Evolutionary conservation across 2,797 vertebrate species (phyloP), one percentile per base, ranked within the genome.

Genomic region (Enteromius mattozi): DNA sequence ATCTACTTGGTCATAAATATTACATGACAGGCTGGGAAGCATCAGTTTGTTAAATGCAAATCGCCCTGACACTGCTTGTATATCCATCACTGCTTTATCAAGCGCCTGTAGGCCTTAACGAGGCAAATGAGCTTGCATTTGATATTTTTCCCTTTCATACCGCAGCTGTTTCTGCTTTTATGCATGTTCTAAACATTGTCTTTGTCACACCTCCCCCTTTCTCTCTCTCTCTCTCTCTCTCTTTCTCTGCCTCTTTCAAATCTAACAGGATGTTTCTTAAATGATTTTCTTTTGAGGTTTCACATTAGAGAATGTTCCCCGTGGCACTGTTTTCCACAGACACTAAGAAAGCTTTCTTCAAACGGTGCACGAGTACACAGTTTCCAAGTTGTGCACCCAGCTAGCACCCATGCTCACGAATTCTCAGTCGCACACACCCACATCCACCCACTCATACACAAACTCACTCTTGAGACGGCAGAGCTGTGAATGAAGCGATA

Each of bases 401-500:
- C 74, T 30, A 49, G 45, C 47, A 81, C 21, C 72, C 66, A 81
- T 77, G 47, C 80, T 33, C 63, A 68, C 16, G 68, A 85, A 86
- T 71, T 86, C 56, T 88, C 65, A 45, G 66, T 72, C 65, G 54
- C 63, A 66, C 51, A n/a, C 75, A 37, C 45, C 49, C 47, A 78
- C 63, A 69, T 33, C 13, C 66, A 21, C 49, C 47, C 56, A 79
- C 65, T 47, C 42, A 83, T 81, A 82, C 88, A 82, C 88, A 90
- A 59, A 68, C 59, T 54, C 88, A 90, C 88, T 82, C 83, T 88
- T 74, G 75, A 83, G 72, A 78, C n/a, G 70, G 37, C 86, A 30
- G 86, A 92, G 91, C 93, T 94, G 93, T 94, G 93, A 95, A 95
- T 92, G 92, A 93, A 94, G 92, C 89, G 92, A 95, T 95, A 95